Percentiles rank a stretch among this genome's conserved stretches.
Evolutionary conservation across 2,113 vertebrate genomes (phyloP).

Genomic region (Nansenia antarctica): DNA sequence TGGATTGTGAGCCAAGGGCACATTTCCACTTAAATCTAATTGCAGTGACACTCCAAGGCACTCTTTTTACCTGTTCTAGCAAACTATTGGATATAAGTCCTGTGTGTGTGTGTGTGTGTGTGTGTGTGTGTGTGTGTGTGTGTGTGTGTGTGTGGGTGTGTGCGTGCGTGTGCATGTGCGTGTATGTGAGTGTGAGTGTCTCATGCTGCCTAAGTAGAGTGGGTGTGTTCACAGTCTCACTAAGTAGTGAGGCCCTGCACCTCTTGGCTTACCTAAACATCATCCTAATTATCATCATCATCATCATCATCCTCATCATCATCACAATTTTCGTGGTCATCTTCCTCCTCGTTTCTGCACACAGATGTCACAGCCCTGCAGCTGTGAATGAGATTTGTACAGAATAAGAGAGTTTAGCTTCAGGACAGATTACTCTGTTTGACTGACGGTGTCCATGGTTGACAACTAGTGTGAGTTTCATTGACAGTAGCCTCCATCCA

Average conservation of each 20-base stretch:
- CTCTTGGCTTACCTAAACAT: no score
- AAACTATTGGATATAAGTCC: background rate
- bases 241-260: no score
- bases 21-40: background rate
- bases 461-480: background rate
- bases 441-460: background rate
- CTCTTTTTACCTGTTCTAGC: background rate
- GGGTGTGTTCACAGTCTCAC: no score
- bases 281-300: background rate
- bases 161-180: background rate
- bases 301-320: background rate
- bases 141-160: background rate
- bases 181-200: background rate
- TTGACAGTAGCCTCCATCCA: background rate
- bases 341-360: background rate
- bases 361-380: background rate
- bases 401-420: background rate
- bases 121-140: background rate
- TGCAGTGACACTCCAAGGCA: background rate
- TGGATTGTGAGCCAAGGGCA: background rate
- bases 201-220: background rate
- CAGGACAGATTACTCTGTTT: background rate
- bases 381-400: background rate
- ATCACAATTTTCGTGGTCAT: background rate
- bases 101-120: slow-evolving; percentile 1